Conservation (phyloP, 1,140 invertebrate genomes). For the Luehdorfia chinensis region DNA sequence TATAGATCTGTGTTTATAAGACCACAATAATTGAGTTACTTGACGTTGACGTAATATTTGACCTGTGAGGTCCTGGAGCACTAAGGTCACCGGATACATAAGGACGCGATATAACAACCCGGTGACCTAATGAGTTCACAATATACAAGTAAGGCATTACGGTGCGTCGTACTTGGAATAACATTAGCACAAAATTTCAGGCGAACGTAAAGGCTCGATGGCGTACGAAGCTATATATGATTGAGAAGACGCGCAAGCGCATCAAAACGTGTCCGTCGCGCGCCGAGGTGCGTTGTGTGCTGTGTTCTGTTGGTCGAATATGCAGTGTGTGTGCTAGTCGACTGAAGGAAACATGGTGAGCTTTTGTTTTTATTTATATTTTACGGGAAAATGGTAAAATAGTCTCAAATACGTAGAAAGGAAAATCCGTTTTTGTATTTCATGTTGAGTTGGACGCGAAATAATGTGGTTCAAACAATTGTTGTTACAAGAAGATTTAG, state of each 20-base stretch:
- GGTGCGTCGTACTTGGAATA: slow-evolving; percentile 9
- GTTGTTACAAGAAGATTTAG: too few relatives aligned
- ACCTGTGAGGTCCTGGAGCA: too few relatives aligned
- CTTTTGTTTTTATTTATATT: slow-evolving; percentile 19
- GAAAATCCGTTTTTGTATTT: background rate
- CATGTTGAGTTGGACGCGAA: background rate
- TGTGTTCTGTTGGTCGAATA: slow-evolving; percentile 21
- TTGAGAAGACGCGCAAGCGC: slow-evolving; percentile 11
- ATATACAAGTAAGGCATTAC: too few relatives aligned
- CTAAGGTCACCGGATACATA: too few relatives aligned
- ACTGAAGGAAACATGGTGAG: slow-evolving; percentile 26
- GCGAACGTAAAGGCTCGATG: slow-evolving; percentile 11
- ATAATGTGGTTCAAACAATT: too few relatives aligned
- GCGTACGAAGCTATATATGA: slow-evolving; percentile 25
- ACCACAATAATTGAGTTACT: too few relatives aligned
- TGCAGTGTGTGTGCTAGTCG: slow-evolving; percentile 28
- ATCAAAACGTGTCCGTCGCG: slow-evolving; percentile 21
- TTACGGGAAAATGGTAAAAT: too few relatives aligned
- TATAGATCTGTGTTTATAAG: too few relatives aligned
- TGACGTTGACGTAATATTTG: too few relatives aligned
- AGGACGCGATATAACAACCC: too few relatives aligned
- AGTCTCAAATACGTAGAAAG: too few relatives aligned
- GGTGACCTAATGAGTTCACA: too few relatives aligned
- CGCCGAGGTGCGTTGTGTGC: slow-evolving; percentile 11
- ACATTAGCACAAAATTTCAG: slow-evolving; percentile 20